phyloP scores from a whole-genome alignment of 2,888 invertebrate species.

The Brenthis daphne region DNA sequence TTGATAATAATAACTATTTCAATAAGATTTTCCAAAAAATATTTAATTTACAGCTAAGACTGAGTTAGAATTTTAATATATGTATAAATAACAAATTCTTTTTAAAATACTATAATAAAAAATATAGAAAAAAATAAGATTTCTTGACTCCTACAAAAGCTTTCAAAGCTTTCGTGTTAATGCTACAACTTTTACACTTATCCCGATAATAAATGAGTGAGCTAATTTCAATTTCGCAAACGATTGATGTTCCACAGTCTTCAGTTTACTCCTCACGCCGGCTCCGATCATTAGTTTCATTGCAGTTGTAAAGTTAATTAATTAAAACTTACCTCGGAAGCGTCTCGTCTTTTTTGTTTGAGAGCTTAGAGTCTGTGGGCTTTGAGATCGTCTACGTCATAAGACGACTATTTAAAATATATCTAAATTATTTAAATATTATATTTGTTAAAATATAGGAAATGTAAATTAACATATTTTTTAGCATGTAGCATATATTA shows the following conservation, averaged over 20 bases:
- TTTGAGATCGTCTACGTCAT: no score
- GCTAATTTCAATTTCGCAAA: constrained; percentile 20
- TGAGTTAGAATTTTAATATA: no score
- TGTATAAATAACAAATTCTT: no score
- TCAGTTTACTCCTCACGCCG: constrained; percentile 24
- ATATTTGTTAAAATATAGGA: no score
- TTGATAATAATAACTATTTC: no score
- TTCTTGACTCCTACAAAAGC: neutral
- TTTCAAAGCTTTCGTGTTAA: neutral
- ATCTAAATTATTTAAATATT: no score
- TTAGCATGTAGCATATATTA: no score
- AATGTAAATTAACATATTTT: no score
- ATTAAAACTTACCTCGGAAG: constrained; percentile 45
- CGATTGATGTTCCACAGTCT: constrained; percentile 29
- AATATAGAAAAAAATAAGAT: neutral
- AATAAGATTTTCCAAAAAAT: no score
- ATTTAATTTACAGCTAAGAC: no score
- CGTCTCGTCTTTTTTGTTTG: neutral
- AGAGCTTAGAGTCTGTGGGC: neutral
- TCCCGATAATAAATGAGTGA: constrained; percentile 15
- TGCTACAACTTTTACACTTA: neutral
- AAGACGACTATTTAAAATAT: no score
- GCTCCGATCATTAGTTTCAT: constrained; percentile 45
- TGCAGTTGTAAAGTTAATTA: constrained; percentile 48
- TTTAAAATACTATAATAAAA: neutral